Percentiles rank a stretch among this genome's conserved stretches.
phyloP scores from a whole-genome alignment of 2,113 vertebrate species.

The Oplegnathus fasciatus region DNA sequence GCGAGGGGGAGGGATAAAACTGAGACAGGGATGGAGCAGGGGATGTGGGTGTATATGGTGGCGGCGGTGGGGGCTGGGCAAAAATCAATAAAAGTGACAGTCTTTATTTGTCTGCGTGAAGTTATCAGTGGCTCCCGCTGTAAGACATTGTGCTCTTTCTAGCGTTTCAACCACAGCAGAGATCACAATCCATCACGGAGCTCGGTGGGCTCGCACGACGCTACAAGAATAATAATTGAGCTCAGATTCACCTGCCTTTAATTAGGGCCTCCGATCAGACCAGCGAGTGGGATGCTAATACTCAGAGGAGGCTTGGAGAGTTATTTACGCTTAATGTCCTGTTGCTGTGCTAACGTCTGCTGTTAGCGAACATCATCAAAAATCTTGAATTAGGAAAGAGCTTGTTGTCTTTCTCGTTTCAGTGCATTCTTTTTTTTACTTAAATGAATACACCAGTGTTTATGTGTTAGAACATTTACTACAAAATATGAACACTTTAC shows the following conservation, averaged over 20 bases:
- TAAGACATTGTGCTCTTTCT: slow-evolving; percentile 83
- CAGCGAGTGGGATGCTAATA: slow-evolving; percentile 72
- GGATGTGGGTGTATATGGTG: slow-evolving; percentile 60
- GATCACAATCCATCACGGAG: slow-evolving; percentile 85
- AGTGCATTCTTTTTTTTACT: slow-evolving; percentile 34
- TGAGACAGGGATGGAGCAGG: slow-evolving; percentile 58
- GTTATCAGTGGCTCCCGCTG: slow-evolving; percentile 85
- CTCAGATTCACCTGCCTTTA: slow-evolving; percentile 85
- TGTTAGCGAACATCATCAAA: slow-evolving; percentile 8
- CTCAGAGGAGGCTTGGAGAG: slow-evolving; percentile 57
- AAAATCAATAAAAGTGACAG: slow-evolving; percentile 88
- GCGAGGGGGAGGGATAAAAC: slow-evolving; percentile 29
- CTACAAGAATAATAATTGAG: slow-evolving; percentile 84
- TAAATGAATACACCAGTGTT: not conserved
- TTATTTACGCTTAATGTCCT: slow-evolving; percentile 77
- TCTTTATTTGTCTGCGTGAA: slow-evolving; percentile 90
- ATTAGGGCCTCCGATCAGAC: slow-evolving; percentile 81
- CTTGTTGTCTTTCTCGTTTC: slow-evolving; percentile 30
- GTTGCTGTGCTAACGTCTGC: slow-evolving; percentile 45
- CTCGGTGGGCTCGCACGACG: slow-evolving; percentile 69
- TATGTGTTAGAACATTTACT: not conserved
- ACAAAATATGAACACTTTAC: not conserved
- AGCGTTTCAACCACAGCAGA: slow-evolving; percentile 80
- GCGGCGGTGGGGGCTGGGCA: slow-evolving; percentile 49
- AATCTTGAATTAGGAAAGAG: slow-evolving; percentile 44